Conservation (phyloP, 2,797 vertebrate species). For the Myripristis jacobus region DNA sequence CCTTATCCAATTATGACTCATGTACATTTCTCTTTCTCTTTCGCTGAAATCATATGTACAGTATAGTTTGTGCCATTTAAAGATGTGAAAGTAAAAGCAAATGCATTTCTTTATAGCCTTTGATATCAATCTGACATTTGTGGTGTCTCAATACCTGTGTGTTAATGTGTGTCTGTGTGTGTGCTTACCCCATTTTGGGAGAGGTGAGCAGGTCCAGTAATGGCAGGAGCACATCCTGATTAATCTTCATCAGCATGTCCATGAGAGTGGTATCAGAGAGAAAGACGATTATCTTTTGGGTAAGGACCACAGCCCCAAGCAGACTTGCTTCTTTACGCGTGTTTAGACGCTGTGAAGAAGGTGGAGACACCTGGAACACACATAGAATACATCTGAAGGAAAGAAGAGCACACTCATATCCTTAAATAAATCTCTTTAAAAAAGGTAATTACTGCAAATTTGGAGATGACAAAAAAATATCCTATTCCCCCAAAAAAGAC, state of each 20-base stretch:
- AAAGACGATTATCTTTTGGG: slow-evolving; percentile 95
- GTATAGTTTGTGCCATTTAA: not conserved
- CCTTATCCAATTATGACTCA: not conserved
- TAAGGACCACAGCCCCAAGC: slow-evolving; percentile 91
- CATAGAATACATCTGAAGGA: slow-evolving; percentile 9
- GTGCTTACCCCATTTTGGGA: slow-evolving; percentile 84
- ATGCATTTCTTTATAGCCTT: too few species aligned
- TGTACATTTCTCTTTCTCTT: not conserved
- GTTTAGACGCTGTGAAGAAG: slow-evolving; percentile 89
- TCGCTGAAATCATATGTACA: not conserved
- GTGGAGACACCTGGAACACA: slow-evolving; percentile 87
- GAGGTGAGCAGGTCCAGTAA: slow-evolving; percentile 94
- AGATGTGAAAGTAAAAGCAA: not conserved
- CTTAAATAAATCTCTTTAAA: not conserved
- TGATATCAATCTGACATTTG: not conserved
- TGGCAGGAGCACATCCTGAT: slow-evolving; percentile 93
- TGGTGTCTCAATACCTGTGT: not conserved
- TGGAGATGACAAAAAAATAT: not conserved
- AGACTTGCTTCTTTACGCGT: slow-evolving; percentile 97
- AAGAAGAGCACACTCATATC: not conserved
- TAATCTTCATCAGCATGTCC: slow-evolving; percentile 98
- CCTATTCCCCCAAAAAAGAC: not conserved
- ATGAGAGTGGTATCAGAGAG: slow-evolving; percentile 96
- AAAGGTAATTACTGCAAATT: too few species aligned
- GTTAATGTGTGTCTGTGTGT: not conserved